These are phyloP conservation scores for Anagrus nilaparvatae DNA, from an alignment of 1,140 invertebrate species.

Conservation along the genomic window DNA sequence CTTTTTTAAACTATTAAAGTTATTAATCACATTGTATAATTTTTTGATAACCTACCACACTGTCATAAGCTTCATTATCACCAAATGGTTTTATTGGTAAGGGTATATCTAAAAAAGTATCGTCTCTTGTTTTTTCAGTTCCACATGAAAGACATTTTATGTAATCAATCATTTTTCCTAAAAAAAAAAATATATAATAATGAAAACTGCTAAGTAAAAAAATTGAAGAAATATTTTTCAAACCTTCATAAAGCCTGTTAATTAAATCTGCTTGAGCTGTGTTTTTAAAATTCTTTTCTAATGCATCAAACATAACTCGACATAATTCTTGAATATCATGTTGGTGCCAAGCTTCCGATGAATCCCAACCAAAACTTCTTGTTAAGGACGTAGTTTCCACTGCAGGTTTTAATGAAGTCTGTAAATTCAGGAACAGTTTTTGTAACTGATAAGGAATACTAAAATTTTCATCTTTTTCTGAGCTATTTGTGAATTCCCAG, in stretches of 20 bases:
- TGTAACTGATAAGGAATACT: constrained; percentile 84
- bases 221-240: constrained; percentile 7
- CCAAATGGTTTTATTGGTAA: constrained; percentile 80
- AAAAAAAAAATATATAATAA: constrained; percentile 21
- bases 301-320: constrained; percentile 84
- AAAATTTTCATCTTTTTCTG: constrained; percentile 49
- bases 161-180: constrained; percentile 84
- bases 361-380: constrained; percentile 85
- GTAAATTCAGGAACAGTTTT: constrained; percentile 77
- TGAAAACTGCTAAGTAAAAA: constrained; percentile 3
- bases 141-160: constrained; percentile 84
- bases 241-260: constrained; percentile 62
- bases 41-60: constrained; percentile 70
- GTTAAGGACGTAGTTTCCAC: constrained; percentile 85
- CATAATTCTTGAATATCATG: constrained; percentile 89
- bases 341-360: constrained; percentile 83
- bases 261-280: constrained; percentile 78
- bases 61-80: constrained; percentile 65
- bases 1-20: too few species aligned
- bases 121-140: constrained; percentile 73
- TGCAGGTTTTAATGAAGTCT: constrained; percentile 64
- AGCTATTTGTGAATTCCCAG: constrained; percentile 66
- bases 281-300: constrained; percentile 78
- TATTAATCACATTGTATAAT: too few species aligned
- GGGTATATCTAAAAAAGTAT: constrained; percentile 82